Percentiles rank a stretch among this genome's conserved stretches.
phyloP scores from a whole-genome alignment of 1,140 invertebrate genomes.

The Meteorus sp. region DNA sequence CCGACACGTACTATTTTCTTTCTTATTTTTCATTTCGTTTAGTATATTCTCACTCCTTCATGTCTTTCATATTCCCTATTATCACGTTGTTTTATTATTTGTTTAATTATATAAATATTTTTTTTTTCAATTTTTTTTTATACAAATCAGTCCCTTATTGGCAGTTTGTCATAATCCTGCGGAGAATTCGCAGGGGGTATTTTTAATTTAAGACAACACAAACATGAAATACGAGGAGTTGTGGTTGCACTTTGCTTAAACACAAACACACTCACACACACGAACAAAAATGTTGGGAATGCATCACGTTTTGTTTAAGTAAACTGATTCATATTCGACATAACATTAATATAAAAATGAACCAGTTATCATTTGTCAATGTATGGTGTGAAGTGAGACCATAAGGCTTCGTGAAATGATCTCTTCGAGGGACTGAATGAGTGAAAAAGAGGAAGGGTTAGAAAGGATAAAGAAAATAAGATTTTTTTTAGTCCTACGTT shows the following conservation, averaged over 20 bases:
- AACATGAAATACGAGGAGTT: conserved; percentile 26
- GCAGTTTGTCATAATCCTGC: conserved; percentile 42
- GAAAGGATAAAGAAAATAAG: conserved; percentile 13
- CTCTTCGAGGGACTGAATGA: conserved; percentile 32
- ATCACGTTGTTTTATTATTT: conserved; percentile 10
- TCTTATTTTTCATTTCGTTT: too few relatives aligned
- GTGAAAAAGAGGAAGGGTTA: conserved; percentile 20
- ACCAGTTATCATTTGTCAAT: not conserved
- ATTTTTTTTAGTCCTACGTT: conserved; percentile 4
- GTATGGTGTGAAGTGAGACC: not conserved
- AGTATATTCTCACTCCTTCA: not conserved
- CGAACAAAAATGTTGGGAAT: too few relatives aligned
- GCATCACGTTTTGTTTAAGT: too few relatives aligned
- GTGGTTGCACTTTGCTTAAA: not conserved
- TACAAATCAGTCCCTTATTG: conserved; percentile 41
- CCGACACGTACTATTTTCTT: too few relatives aligned
- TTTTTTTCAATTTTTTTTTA: conserved; percentile 19
- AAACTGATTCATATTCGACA: too few relatives aligned
- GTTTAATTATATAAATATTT: conserved; percentile 9
- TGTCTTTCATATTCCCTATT: conserved; percentile 1
- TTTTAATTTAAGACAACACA: conserved; percentile 40
- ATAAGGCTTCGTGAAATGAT: conserved; percentile 29
- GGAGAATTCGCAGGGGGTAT: conserved; percentile 50
- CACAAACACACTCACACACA: too few relatives aligned
- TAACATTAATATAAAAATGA: not conserved